Percentiles rank a stretch among this genome's conserved stretches.
Conservation (phyloP, 2,888 invertebrate genomes). For the Cybosia mesomella region DNA sequence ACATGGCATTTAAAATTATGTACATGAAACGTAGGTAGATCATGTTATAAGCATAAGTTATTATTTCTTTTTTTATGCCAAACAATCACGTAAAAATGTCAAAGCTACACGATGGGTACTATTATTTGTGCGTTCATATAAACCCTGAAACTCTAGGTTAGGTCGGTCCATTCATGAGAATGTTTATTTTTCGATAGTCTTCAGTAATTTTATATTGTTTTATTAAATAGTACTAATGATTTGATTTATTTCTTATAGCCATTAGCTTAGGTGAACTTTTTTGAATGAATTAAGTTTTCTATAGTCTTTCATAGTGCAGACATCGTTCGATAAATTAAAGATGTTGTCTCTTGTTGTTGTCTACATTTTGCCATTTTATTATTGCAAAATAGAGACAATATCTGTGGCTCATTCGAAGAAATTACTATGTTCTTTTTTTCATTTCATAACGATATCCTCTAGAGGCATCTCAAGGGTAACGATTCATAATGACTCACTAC, state of each 20-base stretch:
- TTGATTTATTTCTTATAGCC: background rate
- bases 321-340: background rate
- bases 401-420: constrained; percentile 17
- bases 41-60: constrained; percentile 17
- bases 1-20: background rate
- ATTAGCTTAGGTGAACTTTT: background rate
- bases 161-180: constrained; percentile 36
- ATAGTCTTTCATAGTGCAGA: background rate
- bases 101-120: constrained; percentile 23
- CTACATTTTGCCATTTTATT: background rate
- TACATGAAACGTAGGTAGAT: background rate
- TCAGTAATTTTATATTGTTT: constrained; percentile 24
- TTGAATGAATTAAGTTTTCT: background rate
- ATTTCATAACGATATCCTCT: constrained; percentile 70
- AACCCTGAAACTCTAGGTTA: constrained; percentile 33
- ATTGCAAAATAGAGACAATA: background rate
- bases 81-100: constrained; percentile 37
- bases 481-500: constrained; percentile 80
- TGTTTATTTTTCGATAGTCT: constrained; percentile 30
- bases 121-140: constrained; percentile 36
- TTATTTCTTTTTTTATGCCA: constrained; percentile 42
- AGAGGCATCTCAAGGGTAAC: constrained; percentile 82
- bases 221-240: background rate
- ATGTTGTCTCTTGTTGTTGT: background rate
- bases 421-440: constrained; percentile 19